These are phyloP conservation scores for Sesia bembeciformis DNA, from an alignment of 2,888 invertebrate species.

Conservation along the genomic window DNA sequence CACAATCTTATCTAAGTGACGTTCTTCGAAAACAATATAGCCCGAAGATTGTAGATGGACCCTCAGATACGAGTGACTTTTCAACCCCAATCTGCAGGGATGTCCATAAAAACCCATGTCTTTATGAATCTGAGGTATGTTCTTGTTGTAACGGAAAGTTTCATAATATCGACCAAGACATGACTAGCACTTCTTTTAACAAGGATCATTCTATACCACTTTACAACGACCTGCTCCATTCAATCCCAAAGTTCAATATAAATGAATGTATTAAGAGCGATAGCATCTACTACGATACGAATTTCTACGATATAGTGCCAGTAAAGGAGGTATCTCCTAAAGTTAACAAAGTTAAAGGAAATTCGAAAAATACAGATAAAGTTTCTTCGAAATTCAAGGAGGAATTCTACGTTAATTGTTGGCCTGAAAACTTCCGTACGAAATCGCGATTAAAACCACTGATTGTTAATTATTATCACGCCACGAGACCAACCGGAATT, in stretches of 20 bases:
- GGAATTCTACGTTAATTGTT: conserved; percentile 16
- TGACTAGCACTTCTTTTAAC: conserved; percentile 1
- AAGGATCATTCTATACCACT: background rate
- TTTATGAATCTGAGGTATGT: conserved; percentile 34
- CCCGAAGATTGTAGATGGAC: conserved; percentile 21
- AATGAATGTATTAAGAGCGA: conserved; percentile 11
- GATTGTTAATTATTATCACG: background rate
- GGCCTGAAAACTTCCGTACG: conserved; percentile 23
- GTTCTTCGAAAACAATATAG: conserved; percentile 40
- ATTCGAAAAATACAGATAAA: background rate
- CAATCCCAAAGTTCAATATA: background rate
- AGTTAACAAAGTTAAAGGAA: conserved; percentile 13
- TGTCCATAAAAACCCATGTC: conserved; percentile 1
- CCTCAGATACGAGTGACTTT: conserved; percentile 34
- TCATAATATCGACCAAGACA: conserved; percentile 38
- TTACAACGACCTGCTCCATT: background rate
- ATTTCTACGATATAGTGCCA: conserved; percentile 48
- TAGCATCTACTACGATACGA: conserved; percentile 40
- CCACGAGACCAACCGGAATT: background rate
- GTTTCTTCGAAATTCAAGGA: conserved; percentile 8
- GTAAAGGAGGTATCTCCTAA: conserved; percentile 42
- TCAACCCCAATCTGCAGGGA: conserved; percentile 50
- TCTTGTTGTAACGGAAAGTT: conserved; percentile 44
- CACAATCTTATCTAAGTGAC: conserved; percentile 24
- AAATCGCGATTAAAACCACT: conserved; percentile 10